These are phyloP conservation scores for Montipora efflorescens DNA, from an alignment of 64 coral and sea anemone species.

Conservation along the genomic window DNA sequence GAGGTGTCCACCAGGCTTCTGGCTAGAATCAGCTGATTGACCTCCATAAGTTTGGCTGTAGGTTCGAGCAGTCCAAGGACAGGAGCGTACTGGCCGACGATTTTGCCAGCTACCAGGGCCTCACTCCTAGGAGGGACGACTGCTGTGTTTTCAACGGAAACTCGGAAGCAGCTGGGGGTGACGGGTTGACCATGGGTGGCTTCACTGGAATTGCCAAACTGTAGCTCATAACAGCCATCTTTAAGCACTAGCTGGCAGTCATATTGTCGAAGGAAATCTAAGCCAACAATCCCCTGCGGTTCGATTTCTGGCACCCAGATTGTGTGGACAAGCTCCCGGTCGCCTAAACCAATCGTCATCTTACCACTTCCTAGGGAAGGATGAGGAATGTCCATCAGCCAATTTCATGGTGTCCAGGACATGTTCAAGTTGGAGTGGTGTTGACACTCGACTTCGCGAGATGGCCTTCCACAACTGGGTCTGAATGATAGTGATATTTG, in stretches of 20 bases:
- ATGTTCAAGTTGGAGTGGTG: not conserved
- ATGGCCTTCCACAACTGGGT: no score
- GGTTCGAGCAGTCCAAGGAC: conserved; percentile 30
- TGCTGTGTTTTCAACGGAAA: not conserved
- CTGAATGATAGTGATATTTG: not conserved
- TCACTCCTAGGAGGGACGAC: conserved; percentile 45
- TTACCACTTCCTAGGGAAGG: conserved; percentile 1
- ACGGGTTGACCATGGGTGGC: no score
- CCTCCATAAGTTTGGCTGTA: conserved; percentile 18
- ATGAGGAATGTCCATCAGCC: conserved; percentile 3
- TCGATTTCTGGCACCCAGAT: conserved; percentile 37
- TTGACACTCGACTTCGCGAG: no score
- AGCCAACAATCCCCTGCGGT: conserved; percentile 54
- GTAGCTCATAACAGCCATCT: not conserved
- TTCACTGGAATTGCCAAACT: no score
- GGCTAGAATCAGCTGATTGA: conserved; percentile 47
- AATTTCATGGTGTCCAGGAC: conserved; percentile 26
- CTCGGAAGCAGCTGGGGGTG: not conserved
- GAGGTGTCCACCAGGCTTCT: conserved; percentile 37
- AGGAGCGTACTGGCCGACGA: not conserved
- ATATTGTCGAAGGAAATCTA: conserved; percentile 15
- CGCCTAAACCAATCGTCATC: not conserved
- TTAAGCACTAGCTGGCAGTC: not conserved
- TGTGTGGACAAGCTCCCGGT: not conserved
- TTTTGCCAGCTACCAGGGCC: conserved; percentile 25